These are phyloP conservation scores for Dastarcus helophoroides DNA, from an alignment of 2,888 invertebrate genomes.

Conservation along the genomic window DNA sequence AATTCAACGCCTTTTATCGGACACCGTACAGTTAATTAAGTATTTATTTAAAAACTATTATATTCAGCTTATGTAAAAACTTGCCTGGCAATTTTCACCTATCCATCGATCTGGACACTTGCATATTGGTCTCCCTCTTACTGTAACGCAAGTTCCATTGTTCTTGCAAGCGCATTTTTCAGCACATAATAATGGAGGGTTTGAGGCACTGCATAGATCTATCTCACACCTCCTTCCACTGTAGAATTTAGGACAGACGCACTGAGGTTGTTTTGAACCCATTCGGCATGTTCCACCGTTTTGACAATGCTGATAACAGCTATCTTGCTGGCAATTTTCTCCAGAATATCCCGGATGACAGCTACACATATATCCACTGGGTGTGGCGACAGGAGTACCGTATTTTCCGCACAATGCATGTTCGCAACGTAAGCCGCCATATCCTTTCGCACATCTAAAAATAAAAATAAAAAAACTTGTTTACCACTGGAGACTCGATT, in stretches of 20 bases:
- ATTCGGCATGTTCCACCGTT: slow-evolving; percentile 43
- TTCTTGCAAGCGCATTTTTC: slow-evolving; percentile 21
- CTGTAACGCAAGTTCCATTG: slow-evolving; percentile 34
- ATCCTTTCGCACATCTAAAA: slow-evolving; percentile 43
- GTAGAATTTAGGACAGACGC: slow-evolving; percentile 38
- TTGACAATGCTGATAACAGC: slow-evolving; percentile 46
- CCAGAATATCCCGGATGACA: slow-evolving; percentile 45
- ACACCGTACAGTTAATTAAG: too few species aligned
- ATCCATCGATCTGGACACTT: slow-evolving; percentile 45
- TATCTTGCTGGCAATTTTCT: slow-evolving; percentile 47
- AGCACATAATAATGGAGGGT: slow-evolving; percentile 19
- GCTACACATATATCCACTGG: slow-evolving; percentile 29
- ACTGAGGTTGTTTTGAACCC: slow-evolving; percentile 33
- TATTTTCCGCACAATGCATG: slow-evolving; percentile 30
- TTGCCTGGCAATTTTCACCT: slow-evolving; percentile 44
- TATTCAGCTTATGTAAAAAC: too few species aligned
- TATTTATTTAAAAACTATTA: too few species aligned
- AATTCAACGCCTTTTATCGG: too few species aligned
- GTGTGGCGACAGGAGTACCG: slow-evolving; percentile 23
- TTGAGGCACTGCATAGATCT: slow-evolving; percentile 39
- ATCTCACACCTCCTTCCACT: slow-evolving; percentile 42
- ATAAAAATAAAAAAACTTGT: slow-evolving; percentile 1
- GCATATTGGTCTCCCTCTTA: slow-evolving; percentile 43
- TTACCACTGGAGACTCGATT: too few species aligned
- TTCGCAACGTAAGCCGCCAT: slow-evolving; percentile 40